A percentile compares a stretch with the other conserved stretches of the same genome.
Evolutionary conservation across 2,797 vertebrate genomes (phyloP).

Genomic region (Manis pentadactyla): DNA sequence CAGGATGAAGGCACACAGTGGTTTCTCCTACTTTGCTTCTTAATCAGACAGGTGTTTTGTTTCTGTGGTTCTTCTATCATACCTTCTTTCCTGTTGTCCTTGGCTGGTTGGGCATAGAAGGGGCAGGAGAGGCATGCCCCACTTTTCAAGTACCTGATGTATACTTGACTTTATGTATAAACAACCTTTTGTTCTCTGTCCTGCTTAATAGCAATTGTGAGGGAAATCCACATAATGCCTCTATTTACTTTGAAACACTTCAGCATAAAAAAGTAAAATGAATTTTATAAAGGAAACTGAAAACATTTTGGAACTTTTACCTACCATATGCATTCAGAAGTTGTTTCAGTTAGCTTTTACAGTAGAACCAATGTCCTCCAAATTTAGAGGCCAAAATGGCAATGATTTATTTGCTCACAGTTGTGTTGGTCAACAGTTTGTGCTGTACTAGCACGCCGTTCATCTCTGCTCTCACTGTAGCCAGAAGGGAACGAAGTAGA

Average conservation of each 20-base stretch:
- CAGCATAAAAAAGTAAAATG: background rate
- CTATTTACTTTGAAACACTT: slow-evolving; percentile 9
- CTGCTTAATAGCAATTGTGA: background rate
- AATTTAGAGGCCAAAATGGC: background rate
- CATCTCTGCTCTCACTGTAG: background rate
- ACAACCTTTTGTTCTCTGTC: background rate
- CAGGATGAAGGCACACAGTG: background rate
- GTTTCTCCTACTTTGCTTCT: slow-evolving; percentile 7
- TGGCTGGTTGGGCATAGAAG: background rate
- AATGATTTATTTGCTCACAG: background rate
- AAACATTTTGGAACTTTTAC: background rate
- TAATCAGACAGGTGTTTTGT: background rate
- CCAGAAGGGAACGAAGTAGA: background rate
- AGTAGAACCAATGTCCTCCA: background rate
- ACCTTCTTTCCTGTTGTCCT: background rate
- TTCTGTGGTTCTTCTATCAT: background rate
- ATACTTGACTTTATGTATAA: background rate
- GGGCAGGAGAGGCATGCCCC: background rate
- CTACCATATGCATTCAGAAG: background rate
- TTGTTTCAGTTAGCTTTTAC: slow-evolving; percentile 24
- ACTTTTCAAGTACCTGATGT: background rate
- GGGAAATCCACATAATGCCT: background rate
- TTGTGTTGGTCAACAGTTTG: background rate
- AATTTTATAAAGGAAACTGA: background rate
- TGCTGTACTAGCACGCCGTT: background rate